Evolutionary conservation across 2,797 vertebrate species (phyloP).

Genomic region (Ctenosaura bakeri): DNA sequence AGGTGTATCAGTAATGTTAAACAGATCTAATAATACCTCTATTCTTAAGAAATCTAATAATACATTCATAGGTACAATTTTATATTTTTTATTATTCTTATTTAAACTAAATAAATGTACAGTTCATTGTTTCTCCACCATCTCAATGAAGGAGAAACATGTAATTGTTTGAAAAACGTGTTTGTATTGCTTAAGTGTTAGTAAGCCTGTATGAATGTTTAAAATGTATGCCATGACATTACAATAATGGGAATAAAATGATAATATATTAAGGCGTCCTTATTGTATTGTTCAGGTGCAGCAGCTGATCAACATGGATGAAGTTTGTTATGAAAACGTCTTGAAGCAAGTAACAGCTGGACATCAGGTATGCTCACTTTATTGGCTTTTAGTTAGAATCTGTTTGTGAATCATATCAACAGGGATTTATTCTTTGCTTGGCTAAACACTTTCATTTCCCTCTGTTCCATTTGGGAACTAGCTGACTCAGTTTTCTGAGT

Average conservation of each 20-base stretch:
- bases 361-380: slow-evolving; percentile 87
- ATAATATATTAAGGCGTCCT: slow-evolving; percentile 18
- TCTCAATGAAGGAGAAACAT: neutral
- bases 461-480: slow-evolving; percentile 18
- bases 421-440: neutral
- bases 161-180: neutral
- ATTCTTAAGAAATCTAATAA: no score
- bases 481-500: slow-evolving; percentile 23
- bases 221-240: neutral
- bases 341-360: slow-evolving; percentile 93
- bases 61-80: neutral
- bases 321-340: slow-evolving; percentile 96
- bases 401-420: slow-evolving; percentile 18
- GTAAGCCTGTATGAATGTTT: neutral
- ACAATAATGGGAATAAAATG: neutral
- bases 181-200: neutral
- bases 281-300: slow-evolving; percentile 85
- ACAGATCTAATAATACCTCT: neutral
- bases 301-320: slow-evolving; percentile 96
- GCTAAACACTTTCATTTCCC: neutral
- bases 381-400: slow-evolving; percentile 38
- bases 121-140: neutral
- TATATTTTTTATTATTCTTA: neutral
- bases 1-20: neutral
- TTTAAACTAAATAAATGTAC: no score